phyloP scores from a whole-genome alignment of 2,113 vertebrate species.

The Archilochus colubris region DNA sequence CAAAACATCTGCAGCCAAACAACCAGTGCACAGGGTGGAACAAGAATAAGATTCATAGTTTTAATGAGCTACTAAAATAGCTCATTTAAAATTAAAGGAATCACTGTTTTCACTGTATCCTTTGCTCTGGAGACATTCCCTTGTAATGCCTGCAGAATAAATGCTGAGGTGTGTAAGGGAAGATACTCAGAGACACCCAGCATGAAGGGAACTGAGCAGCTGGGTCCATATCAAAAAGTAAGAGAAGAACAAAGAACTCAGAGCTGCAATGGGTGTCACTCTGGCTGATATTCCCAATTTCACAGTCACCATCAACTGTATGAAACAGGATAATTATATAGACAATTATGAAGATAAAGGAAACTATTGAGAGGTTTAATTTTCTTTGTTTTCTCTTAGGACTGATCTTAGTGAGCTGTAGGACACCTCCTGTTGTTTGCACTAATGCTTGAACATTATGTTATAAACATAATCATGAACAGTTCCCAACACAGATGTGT shows the following conservation, averaged over 20 bases:
- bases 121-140: neutral
- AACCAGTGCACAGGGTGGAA: neutral
- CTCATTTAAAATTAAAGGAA: neutral
- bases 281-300: neutral
- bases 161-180: neutral
- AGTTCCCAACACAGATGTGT: fast-evolving
- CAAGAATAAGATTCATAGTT: neutral
- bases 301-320: neutral
- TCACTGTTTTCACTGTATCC: neutral
- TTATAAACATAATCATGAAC: neutral
- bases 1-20: neutral
- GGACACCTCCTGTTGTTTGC: neutral
- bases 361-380: neutral
- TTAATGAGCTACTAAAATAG: neutral
- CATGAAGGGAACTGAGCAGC: neutral
- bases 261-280: neutral
- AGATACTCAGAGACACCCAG: neutral
- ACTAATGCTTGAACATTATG: neutral
- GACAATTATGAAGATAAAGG: neutral
- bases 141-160: neutral
- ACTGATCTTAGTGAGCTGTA: neutral
- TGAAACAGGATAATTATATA: neutral
- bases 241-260: neutral
- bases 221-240: neutral
- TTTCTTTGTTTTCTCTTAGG: neutral